phyloP scores from a whole-genome alignment of 23 tunicate genomes.

The Ascidia mentula region DNA sequence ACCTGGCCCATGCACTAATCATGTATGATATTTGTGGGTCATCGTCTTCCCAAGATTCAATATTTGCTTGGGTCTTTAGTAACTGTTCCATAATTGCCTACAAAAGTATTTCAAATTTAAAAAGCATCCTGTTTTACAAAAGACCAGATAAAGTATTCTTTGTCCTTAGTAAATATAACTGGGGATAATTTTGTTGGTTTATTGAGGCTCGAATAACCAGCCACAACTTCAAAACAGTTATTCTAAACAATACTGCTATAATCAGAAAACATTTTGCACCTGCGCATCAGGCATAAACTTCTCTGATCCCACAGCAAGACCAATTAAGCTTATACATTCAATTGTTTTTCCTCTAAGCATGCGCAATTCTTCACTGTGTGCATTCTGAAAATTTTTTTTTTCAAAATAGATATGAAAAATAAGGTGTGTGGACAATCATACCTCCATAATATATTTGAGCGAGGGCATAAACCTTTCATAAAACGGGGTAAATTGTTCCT shows the following conservation, averaged over 20 bases:
- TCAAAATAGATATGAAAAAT: too few relatives aligned
- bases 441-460: constrained; percentile 80
- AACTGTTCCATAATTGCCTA: constrained; percentile 95
- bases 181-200: background rate
- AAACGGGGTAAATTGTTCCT: constrained; percentile 60
- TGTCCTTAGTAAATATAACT: too few relatives aligned
- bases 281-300: constrained; percentile 92
- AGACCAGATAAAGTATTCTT: too few relatives aligned
- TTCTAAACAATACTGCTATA: background rate
- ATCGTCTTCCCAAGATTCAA: constrained; percentile 96
- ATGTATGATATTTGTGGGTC: constrained; percentile 98
- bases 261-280: constrained; percentile 15
- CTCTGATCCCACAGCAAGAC: constrained; percentile 96
- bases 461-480: constrained; percentile 93
- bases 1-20: constrained; percentile 99
- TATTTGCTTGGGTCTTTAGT: constrained; percentile 87
- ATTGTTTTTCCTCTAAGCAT: constrained; percentile 96
- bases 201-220: background rate
- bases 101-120: constrained; percentile 3
- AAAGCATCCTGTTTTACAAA: background rate
- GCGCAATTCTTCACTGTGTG: constrained; percentile 57
- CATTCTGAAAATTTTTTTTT: constrained; percentile 56
- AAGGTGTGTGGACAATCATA: background rate
- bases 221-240: background rate
- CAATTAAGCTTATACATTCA: constrained; percentile 97